Conservation (phyloP, 2,888 invertebrate species). For the Entomobrya multifasciata region DNA sequence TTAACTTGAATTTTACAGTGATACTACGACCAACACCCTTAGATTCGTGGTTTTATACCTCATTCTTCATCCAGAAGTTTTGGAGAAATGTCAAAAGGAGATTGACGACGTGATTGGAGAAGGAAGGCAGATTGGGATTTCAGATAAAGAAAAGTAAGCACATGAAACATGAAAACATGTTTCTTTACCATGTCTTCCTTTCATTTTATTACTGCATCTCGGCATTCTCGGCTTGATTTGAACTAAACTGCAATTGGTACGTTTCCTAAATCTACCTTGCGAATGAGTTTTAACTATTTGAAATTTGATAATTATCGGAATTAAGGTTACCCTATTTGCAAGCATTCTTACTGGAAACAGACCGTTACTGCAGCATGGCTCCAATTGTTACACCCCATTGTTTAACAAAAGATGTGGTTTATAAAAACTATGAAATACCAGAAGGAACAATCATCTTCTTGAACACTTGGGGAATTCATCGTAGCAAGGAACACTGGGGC, state of each 20-base stretch:
- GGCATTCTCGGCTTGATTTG: too few species aligned
- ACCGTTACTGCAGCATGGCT: conserved; percentile 73
- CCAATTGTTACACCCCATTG: conserved; percentile 75
- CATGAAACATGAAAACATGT: neutral
- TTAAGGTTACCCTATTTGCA: conserved; percentile 70
- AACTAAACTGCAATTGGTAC: too few species aligned
- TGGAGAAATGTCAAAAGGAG: conserved; percentile 69
- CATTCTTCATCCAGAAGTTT: conserved; percentile 65
- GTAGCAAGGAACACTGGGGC: conserved; percentile 76
- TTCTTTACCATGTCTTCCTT: too few species aligned
- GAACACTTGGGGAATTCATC: conserved; percentile 74
- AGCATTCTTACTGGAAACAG: conserved; percentile 70
- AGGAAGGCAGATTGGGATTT: conserved; percentile 53
- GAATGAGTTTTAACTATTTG: too few species aligned
- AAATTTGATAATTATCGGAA: too few species aligned
- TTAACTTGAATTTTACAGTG: conserved; percentile 25
- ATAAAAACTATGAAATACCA: conserved; percentile 71
- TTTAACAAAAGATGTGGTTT: conserved; percentile 58
- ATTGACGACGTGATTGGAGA: conserved; percentile 70
- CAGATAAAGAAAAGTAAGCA: conserved; percentile 71
- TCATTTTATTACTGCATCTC: too few species aligned
- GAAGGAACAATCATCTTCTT: conserved; percentile 71
- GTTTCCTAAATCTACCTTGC: too few species aligned
- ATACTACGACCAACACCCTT: conserved; percentile 72
- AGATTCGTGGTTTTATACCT: conserved; percentile 71